Percentiles rank a stretch among this genome's conserved stretches.
Evolutionary conservation across 2,888 invertebrate species (phyloP).

Genomic region (Buathra laborator): DNA sequence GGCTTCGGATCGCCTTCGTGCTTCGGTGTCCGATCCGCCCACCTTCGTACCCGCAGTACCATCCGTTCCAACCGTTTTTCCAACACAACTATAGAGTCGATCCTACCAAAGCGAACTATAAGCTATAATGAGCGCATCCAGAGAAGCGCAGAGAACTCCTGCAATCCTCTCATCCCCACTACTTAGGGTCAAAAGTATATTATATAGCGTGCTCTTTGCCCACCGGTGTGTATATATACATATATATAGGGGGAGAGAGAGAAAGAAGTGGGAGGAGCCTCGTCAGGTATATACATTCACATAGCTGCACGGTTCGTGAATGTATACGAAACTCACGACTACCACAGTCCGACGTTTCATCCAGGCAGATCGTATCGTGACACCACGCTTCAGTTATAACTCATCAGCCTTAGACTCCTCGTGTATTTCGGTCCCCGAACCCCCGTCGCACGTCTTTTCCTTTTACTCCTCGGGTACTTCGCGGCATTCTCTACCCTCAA

Average conservation of each 20-base stretch:
- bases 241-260: background rate
- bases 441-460: background rate
- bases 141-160: constrained; percentile 14
- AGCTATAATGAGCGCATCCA: background rate
- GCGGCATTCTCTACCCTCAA: background rate
- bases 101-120: too few relatives aligned
- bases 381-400: constrained; percentile 21
- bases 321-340: constrained; percentile 6
- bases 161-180: constrained; percentile 22
- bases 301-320: constrained; percentile 13
- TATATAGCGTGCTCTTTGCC: too few relatives aligned
- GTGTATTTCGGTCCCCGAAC: constrained; percentile 6
- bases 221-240: background rate
- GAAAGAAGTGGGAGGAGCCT: constrained; percentile 37
- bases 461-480: background rate
- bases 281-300: constrained; percentile 37
- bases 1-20: background rate
- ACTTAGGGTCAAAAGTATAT: constrained; percentile 26
- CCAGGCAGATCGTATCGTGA: constrained; percentile 12
- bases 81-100: too few relatives aligned
- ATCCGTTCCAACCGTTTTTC: background rate
- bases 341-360: background rate
- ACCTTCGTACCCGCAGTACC: background rate
- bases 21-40: constrained; percentile 9
- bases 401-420: background rate